Conservation (phyloP, 1,140 invertebrate genomes). For the Saxidomus purpurata region DNA sequence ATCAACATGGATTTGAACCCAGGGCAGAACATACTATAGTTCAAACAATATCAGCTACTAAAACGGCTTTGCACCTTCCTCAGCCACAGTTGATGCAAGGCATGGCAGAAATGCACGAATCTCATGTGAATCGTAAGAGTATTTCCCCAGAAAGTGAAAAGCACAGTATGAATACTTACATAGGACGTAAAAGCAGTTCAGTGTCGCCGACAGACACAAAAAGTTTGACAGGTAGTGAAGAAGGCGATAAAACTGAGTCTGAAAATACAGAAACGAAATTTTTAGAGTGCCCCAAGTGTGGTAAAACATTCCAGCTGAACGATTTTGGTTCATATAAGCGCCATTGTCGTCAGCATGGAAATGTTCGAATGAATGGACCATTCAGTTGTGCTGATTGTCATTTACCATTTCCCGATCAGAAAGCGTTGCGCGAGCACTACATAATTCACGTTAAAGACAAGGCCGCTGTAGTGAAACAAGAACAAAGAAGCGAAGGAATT, state of each 20-base stretch:
- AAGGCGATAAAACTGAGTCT: constrained; percentile 8
- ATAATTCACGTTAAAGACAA: constrained; percentile 57
- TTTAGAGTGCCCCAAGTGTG: constrained; percentile 82
- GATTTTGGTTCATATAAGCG: constrained; percentile 85
- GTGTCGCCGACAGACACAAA: constrained; percentile 12
- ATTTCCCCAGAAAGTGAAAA: constrained; percentile 13
- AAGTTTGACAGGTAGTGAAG: constrained; percentile 46
- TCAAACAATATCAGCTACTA: constrained; percentile 83
- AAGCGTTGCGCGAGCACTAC: constrained; percentile 70
- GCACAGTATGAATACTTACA: not conserved
- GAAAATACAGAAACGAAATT: constrained; percentile 74
- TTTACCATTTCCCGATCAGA: constrained; percentile 70
- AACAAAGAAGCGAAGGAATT: not conserved
- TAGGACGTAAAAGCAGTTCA: constrained; percentile 10
- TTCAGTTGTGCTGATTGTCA: constrained; percentile 73
- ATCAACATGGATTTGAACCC: constrained; percentile 84
- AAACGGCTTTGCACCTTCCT: constrained; percentile 76
- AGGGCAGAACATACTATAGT: constrained; percentile 82
- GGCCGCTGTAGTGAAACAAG: not conserved
- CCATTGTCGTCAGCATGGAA: constrained; percentile 81
- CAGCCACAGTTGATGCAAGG: constrained; percentile 34
- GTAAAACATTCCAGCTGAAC: constrained; percentile 82
- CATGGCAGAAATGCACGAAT: constrained; percentile 5
- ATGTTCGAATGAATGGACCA: constrained; percentile 67
- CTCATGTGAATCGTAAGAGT: constrained; percentile 9